Base-by-base conservation (phyloP, 2,797 vertebrate genomes). In the Mormyrops attenuatus region DNA sequence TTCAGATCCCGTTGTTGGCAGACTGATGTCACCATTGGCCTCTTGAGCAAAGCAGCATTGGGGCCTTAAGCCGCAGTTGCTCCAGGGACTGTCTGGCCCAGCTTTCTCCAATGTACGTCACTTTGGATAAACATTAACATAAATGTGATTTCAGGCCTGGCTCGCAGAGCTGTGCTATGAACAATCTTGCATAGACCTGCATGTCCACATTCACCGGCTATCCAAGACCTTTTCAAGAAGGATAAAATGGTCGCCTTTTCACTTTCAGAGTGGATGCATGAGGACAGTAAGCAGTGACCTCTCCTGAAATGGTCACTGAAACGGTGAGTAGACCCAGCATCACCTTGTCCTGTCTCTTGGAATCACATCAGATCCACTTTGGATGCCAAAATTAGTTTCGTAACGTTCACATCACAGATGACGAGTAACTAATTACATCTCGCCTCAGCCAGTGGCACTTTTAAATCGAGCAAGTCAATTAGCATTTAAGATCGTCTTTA, bases 391-490 rank as follows among this genome's bases (percentile, higher is more conserved):
- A 69, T 69, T 69, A 44, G 73, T 80, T 80, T 80, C n/a, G 38
- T 38, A 17, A 80, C 38, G 17, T n/a, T 80, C 73, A 44, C 73
- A 80, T 80, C 38, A 80, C 15, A 80, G 73, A 80, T 80, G 73
- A 80, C 26, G 34, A 80, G 38, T 80, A 80, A 80, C 17, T 41
- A 80, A 44, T 80, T 80, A 44, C 38, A 80, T 80, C 73, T 20
- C 34, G 34, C 17, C 38, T 80, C 38, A 44, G 73, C 73, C 73
- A 44, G 73, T 80, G 38, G 73, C 73, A 80, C 73, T 80, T 80
- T 80, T 80, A 80, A 80, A 80, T 80, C 38, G 73, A 80, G 73
- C 73, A 44, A 80, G 73, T 80, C 73, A 80, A 38, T 80, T 80
- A 80, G 73, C 73, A 80, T 80, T 80, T 80, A 80, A 80, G 73